Percentiles rank a stretch among this genome's conserved stretches.
Conservation (phyloP, 35 echinoderm and acorn worm genomes). For the Ptychodera flava region DNA sequence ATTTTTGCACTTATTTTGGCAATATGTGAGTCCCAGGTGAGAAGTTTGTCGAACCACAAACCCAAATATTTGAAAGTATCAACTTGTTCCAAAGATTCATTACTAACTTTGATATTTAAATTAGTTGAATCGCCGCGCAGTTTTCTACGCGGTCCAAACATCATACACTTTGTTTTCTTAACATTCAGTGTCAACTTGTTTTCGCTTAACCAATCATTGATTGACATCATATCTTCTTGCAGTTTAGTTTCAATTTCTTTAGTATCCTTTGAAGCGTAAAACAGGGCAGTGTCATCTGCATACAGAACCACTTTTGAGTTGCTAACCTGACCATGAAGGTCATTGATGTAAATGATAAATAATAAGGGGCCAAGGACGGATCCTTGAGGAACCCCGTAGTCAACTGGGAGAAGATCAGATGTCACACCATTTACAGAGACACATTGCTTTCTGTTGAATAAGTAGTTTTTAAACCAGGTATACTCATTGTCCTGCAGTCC, state of each 20-base stretch:
- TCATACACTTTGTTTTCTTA: constrained; percentile 15
- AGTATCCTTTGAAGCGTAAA: background rate
- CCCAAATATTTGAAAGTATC: constrained; percentile 24
- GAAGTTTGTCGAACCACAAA: constrained; percentile 1
- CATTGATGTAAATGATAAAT: constrained; percentile 14
- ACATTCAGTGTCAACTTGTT: constrained; percentile 22
- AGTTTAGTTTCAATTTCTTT: constrained; percentile 5
- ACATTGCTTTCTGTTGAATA: constrained; percentile 6
- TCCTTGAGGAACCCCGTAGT: constrained; percentile 15
- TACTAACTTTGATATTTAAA: constrained; percentile 1
- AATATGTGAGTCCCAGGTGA: constrained; percentile 13
- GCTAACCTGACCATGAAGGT: constrained; percentile 4
- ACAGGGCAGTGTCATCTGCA: constrained; percentile 19
- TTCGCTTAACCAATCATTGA: constrained; percentile 11
- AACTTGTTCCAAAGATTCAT: background rate
- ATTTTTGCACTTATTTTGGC: background rate
- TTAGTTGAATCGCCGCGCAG: background rate
- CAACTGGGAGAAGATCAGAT: constrained; percentile 3
- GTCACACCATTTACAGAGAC: background rate
- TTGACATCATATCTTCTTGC: background rate
- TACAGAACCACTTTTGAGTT: constrained; percentile 16
- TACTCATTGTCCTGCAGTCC: constrained; percentile 1
- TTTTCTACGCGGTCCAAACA: constrained; percentile 1
- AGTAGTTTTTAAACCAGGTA: constrained; percentile 19
- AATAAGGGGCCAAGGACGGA: constrained; percentile 11